These are phyloP conservation scores for Asarcornis scutulata DNA, from an alignment of 2,113 vertebrate species.

Conservation along the genomic window DNA sequence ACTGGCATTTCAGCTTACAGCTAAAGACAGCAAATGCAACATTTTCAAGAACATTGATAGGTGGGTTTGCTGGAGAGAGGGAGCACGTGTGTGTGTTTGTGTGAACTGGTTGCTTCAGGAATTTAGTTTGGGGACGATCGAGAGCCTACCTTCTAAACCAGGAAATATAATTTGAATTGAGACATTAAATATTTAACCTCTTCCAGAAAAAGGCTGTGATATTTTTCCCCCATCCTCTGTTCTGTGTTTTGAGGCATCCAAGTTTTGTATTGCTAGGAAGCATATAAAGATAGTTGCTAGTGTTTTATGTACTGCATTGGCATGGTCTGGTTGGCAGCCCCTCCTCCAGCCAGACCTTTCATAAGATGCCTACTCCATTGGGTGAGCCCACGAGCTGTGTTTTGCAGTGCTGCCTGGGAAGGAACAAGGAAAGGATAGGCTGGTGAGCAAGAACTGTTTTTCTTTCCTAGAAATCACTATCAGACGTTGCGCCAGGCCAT, in stretches of 20 bases:
- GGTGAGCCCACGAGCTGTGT: background rate
- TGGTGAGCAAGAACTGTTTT: background rate
- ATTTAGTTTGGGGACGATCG: background rate
- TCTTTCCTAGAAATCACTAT: slow-evolving; percentile 87
- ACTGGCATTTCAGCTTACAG: slow-evolving; percentile 93
- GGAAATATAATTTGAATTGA: background rate
- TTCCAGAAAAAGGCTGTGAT: background rate
- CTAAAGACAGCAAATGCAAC: slow-evolving; percentile 91
- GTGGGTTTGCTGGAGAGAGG: slow-evolving; percentile 61
- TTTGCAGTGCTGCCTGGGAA: background rate
- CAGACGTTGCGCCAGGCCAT: slow-evolving; percentile 91
- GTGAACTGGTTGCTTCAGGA: background rate
- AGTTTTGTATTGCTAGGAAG: background rate
- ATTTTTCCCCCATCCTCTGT: fast-evolving
- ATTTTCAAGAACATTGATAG: slow-evolving; percentile 96
- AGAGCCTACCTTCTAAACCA: background rate
- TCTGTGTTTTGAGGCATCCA: background rate
- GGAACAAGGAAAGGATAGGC: background rate
- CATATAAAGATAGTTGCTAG: background rate
- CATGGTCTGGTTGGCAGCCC: background rate
- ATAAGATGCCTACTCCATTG: background rate
- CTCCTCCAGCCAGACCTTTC: background rate
- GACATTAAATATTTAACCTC: background rate
- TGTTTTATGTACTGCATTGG: background rate
- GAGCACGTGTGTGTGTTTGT: fast-evolving